phyloP scores from a whole-genome alignment of 2,888 invertebrate genomes.

The Andrena bucephala region DNA sequence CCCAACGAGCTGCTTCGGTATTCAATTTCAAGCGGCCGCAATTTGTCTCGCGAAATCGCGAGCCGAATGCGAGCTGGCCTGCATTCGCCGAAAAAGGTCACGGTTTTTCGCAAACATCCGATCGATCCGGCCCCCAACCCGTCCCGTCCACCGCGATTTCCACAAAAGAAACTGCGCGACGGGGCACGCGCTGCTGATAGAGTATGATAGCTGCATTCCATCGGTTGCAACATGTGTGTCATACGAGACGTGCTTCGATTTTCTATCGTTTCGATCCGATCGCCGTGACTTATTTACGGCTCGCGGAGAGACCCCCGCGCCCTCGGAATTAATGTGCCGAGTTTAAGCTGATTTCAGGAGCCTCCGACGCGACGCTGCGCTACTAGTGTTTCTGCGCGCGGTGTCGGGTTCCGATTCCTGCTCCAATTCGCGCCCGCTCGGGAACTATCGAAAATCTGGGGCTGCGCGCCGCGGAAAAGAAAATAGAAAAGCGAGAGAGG shows the following conservation, averaged over 20 bases:
- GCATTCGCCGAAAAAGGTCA: conserved; percentile 57
- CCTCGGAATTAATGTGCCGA: conserved; percentile 53
- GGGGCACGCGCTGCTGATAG: conserved; percentile 66
- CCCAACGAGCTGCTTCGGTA: conserved; percentile 30
- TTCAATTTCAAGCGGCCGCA: conserved; percentile 48
- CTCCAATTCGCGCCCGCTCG: not conserved
- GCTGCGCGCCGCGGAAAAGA: no score
- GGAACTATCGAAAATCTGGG: not conserved
- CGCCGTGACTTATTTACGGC: conserved; percentile 77
- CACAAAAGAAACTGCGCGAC: conserved; percentile 66
- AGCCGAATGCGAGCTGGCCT: conserved; percentile 12
- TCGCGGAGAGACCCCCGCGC: conserved; percentile 40
- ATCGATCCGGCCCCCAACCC: not conserved
- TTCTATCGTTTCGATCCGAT: conserved; percentile 76
- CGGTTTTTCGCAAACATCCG: conserved; percentile 50
- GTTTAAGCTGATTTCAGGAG: conserved; percentile 36
- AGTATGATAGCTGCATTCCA: conserved; percentile 80
- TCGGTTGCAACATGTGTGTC: conserved; percentile 83
- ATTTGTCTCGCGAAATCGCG: conserved; percentile 53
- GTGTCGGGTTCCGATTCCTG: not conserved
- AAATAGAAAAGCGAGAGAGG: not conserved
- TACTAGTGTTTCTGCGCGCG: conserved; percentile 1
- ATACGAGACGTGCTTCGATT: conserved; percentile 84
- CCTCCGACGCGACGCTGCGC: not conserved
- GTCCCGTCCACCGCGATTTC: conserved; percentile 62